Percentiles rank a stretch among this genome's conserved stretches.
phyloP scores from a whole-genome alignment of 2,888 invertebrate species.

The Pammene fasciana region DNA sequence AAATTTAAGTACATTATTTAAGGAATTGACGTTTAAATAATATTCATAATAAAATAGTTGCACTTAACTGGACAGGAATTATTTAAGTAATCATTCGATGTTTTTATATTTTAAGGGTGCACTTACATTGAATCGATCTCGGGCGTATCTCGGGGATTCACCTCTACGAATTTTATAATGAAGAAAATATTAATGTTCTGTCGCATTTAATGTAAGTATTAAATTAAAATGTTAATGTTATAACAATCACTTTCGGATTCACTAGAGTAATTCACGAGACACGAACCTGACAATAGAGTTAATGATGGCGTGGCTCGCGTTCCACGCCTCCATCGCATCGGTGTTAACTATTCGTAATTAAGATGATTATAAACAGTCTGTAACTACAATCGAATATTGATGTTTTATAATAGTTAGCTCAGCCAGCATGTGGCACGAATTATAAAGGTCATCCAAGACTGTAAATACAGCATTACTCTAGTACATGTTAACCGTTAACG shows the following conservation, averaged over 20 bases:
- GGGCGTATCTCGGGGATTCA: constrained; percentile 54
- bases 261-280: constrained; percentile 54
- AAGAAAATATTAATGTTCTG: constrained; percentile 60
- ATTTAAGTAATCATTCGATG: constrained; percentile 71
- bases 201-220: constrained; percentile 70
- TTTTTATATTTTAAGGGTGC: constrained; percentile 75
- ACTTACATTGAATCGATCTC: constrained; percentile 60
- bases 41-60: constrained; percentile 72
- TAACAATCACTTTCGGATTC: constrained; percentile 68
- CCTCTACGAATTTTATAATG: constrained; percentile 74
- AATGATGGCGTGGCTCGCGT: not conserved
- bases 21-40: constrained; percentile 69
- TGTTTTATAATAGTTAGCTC: constrained; percentile 17
- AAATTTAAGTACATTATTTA: constrained; percentile 75
- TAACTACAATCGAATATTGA: constrained; percentile 20
- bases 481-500: constrained; percentile 47
- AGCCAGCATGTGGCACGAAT: constrained; percentile 27
- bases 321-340: not conserved
- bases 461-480: constrained; percentile 63
- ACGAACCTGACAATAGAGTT: constrained; percentile 31
- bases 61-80: constrained; percentile 73
- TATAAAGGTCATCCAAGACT: constrained; percentile 59
- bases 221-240: constrained; percentile 51
- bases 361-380: constrained; percentile 12
- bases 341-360: constrained; percentile 22